Base-by-base conservation (phyloP, 1,140 invertebrate species). In the Hyphantria cunea region DNA sequence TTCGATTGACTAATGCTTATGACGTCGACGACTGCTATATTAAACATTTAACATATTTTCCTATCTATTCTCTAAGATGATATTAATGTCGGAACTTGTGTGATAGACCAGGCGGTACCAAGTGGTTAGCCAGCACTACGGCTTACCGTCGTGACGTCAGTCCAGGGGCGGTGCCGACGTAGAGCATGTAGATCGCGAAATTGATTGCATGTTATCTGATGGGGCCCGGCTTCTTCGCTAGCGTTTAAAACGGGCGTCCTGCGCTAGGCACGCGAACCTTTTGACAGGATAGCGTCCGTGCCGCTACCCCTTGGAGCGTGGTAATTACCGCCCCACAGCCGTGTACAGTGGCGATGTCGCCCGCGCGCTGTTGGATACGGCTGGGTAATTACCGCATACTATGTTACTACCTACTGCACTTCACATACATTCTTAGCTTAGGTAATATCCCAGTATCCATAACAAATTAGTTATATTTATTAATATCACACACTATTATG, bases 191-290 rank as follows among this genome's bases (percentile, higher is more conserved):
- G 88, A 90, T 90, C 85, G 88, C 88, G 81, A 88, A 90, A 86
- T 89, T 88, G 88, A 90, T 90, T 88, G 86, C 85, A 89, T 82
- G 83, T 80, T 89, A 90, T 90, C 87, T 82, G 86, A 88, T 89
- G 84, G 82, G 80, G 84, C 82, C 82, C 86, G 86, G 82, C 80
- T 85, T 89, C 82, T 87, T 86, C 80, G 84, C 84, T 84, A 84
- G 82, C 86, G 80, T 89, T 89, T 87, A 89, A 86, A 87, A 80
- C 82, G 76, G 79, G 86, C 85, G 78, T 82, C 78, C 76, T 78
- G 72, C 68, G 69, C 77, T 74, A 64, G 65, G 79, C 87, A 90
- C 87, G 87, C 88, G 84, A 90, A 80, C 72, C 70, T 76, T 83
- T 80, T 85, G 86, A 85, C 85, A 86, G 85, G 80, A 90, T 84